A percentile compares a stretch with the other conserved stretches of the same genome.
Conservation (phyloP, 2,888 invertebrate species). For the Tipula lateralis region DNA sequence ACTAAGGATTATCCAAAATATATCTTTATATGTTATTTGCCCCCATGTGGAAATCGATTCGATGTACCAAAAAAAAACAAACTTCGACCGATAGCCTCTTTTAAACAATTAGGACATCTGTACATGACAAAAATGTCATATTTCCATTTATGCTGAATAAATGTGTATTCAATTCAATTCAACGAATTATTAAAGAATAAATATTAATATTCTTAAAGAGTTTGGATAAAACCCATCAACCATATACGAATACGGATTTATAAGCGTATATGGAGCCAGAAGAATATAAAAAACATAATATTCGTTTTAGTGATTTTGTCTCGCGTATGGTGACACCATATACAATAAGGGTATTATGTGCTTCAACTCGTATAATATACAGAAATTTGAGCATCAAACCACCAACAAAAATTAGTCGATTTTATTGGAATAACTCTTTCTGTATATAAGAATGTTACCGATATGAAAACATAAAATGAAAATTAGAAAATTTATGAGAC, state of each 20-base stretch:
- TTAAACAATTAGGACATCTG: background rate
- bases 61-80: background rate
- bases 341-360: background rate
- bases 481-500: background rate
- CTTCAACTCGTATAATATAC: background rate
- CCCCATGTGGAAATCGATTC: background rate
- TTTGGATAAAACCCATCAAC: background rate
- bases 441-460: background rate
- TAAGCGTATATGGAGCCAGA: background rate
- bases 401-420: background rate
- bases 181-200: background rate
- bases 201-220: background rate
- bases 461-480: background rate
- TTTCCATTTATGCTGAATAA: background rate
- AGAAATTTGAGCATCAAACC: background rate
- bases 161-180: background rate
- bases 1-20: background rate
- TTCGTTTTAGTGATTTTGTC: background rate
- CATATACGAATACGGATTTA: background rate
- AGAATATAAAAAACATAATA: background rate
- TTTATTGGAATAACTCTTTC: background rate
- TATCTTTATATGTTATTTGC: background rate
- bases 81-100: background rate
- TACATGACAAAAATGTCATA: background rate
- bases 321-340: background rate